Evolutionary conservation across 2,888 invertebrate genomes (phyloP).

Genomic region (Stenichneumon culpator): DNA sequence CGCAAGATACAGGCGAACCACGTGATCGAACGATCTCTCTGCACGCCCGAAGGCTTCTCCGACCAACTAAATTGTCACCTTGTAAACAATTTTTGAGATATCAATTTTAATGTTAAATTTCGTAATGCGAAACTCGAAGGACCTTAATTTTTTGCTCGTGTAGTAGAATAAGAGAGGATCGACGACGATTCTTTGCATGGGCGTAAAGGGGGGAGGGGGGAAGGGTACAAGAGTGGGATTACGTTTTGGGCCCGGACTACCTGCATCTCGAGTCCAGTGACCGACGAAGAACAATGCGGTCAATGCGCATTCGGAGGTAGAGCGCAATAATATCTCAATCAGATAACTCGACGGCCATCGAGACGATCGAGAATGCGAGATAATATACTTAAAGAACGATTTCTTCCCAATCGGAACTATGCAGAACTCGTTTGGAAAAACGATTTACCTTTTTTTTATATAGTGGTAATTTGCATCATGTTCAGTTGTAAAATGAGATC

Average conservation of each 20-base stretch:
- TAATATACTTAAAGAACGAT: slow-evolving; percentile 44
- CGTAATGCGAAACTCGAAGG: neutral
- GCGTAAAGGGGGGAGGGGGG: too few relatives aligned
- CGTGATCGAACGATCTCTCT: neutral
- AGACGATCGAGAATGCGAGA: slow-evolving; percentile 24
- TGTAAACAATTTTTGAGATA: neutral
- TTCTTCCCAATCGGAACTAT: slow-evolving; percentile 25
- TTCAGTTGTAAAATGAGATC: neutral
- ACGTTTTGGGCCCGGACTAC: slow-evolving; percentile 39
- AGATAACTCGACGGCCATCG: slow-evolving; percentile 41
- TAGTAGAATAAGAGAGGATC: slow-evolving; percentile 11
- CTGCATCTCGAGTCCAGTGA: slow-evolving; percentile 34
- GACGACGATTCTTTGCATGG: neutral
- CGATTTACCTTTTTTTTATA: neutral
- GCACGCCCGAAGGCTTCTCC: neutral
- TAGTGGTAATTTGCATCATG: neutral
- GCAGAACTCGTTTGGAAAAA: neutral
- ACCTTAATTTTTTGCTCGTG: slow-evolving; percentile 9
- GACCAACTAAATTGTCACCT: neutral
- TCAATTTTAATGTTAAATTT: neutral
- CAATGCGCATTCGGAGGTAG: slow-evolving; percentile 27
- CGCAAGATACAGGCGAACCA: neutral
- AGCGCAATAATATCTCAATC: slow-evolving; percentile 47
- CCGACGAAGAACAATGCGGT: slow-evolving; percentile 24
- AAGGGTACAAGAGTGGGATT: neutral